Base-by-base conservation (phyloP, 2,113 vertebrate species). In the Bothrops jararaca region DNA sequence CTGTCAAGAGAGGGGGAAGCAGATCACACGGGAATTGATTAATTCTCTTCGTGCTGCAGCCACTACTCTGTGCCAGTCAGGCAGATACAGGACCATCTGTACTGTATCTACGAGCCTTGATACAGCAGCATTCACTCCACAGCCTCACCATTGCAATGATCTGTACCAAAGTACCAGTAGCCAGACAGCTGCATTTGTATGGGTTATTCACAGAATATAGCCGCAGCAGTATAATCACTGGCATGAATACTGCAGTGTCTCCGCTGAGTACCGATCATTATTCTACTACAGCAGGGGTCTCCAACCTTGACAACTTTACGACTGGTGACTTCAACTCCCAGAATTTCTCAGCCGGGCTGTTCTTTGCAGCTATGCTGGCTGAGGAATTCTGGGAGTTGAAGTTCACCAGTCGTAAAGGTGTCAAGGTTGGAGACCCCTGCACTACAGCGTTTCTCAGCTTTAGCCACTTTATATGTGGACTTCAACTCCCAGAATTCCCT, bases 161-260 rank as follows among this genome's bases (percentile, higher is more conserved):
- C 39, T 85, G 88, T 89, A 85, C 88, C 88, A 89, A 57, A 89
- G 88, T 92, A 80, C 92, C 92, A 92, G 53, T 56, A 85, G 34
- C 87, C 52, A 85, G 64, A 42, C 91, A 92, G 91, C 91, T 92
- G 91, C 91, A 88, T 92, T 69, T 89, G 29, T 42, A n/a, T 34
- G 42, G 39, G 53, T 53, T 89, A 89, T 92, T 92, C 88, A 92
- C 12, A 50, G 88, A 89, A 24, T 45, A 91, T 74, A 91, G 87
- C 90, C 91, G 26, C 52, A 13, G 45, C 42, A 29, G 48, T 48
- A 48, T 93, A 45, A 60, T 89, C 22, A n/a, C 22, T 85, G 64
- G 24, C 86, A 88, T 42, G 74, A 24, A 58, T 52, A 58, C 86
- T 85, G 39, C 52, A 26, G 45, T 89, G 86, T 48, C 53, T 91